These are phyloP conservation scores for Podarcis cretensis DNA, from an alignment of 2,113 vertebrate species.

Conservation along the genomic window DNA sequence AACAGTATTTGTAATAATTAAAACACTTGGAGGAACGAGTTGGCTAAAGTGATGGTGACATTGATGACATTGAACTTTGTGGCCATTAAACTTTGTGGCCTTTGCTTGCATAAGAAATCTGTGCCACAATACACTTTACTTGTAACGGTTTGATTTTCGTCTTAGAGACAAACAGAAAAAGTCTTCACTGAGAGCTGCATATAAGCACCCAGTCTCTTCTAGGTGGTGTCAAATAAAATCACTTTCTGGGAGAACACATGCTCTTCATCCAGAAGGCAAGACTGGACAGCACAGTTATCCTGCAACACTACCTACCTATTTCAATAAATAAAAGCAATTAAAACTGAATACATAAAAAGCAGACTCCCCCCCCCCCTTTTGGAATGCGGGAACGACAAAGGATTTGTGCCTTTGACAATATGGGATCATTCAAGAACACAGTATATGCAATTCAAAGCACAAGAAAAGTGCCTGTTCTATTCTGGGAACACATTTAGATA, in stretches of 20 bases:
- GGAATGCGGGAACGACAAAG: no score
- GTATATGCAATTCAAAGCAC: no score
- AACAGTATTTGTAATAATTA: conserved; percentile 51
- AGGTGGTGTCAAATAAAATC: neutral
- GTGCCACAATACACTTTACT: conserved; percentile 53
- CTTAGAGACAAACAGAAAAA: conserved; percentile 44
- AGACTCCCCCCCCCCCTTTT: no score
- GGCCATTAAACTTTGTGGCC: conserved; percentile 1
- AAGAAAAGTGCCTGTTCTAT: neutral
- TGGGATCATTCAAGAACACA: no score
- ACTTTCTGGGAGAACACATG: no score
- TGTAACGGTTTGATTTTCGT: conserved; percentile 52
- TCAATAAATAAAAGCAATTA: neutral
- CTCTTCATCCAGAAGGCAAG: neutral
- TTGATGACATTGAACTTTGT: conserved; percentile 46
- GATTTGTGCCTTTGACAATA: no score
- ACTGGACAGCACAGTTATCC: neutral
- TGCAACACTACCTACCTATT: neutral
- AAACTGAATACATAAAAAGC: neutral
- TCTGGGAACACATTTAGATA: conserved; percentile 6
- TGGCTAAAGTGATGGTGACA: conserved; percentile 39
- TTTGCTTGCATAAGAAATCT: conserved; percentile 12
- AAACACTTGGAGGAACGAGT: conserved; percentile 63
- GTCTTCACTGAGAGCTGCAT: neutral
- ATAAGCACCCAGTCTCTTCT: neutral